Percentiles rank a stretch among this genome's conserved stretches.
Evolutionary conservation across 2,113 vertebrate species (phyloP).

Genomic region (Ramphastos sulfuratus): DNA sequence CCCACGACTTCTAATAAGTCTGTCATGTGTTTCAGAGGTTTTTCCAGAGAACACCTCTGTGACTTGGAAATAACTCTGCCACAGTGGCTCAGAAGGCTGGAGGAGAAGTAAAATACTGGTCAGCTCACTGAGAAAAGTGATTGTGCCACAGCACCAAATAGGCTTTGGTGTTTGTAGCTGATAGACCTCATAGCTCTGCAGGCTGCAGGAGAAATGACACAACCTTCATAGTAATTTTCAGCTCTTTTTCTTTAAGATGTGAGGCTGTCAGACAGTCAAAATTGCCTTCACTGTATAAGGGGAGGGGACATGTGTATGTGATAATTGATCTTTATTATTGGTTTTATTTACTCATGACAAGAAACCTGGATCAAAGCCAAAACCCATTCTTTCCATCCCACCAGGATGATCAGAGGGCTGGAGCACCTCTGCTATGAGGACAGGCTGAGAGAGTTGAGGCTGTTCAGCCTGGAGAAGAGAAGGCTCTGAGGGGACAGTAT

Average conservation of each 20-base stretch:
- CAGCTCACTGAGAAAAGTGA: not conserved
- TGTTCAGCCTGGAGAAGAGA: too few relatives aligned
- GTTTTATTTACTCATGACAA: not conserved
- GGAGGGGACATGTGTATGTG: not conserved
- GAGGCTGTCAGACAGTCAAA: not conserved
- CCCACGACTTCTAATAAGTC: not conserved
- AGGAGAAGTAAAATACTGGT: not conserved
- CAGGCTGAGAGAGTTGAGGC: too few relatives aligned
- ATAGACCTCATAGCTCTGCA: not conserved
- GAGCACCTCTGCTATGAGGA: too few relatives aligned
- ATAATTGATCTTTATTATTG: not conserved
- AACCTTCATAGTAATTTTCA: not conserved
- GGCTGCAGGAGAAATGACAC: not conserved
- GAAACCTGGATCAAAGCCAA: not conserved
- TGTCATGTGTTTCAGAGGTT: not conserved
- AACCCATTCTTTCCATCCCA: not conserved
- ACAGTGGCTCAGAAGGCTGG: not conserved
- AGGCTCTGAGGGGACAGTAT: too few relatives aligned
- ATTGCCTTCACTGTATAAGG: not conserved
- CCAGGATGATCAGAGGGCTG: too few relatives aligned
- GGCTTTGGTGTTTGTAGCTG: not conserved
- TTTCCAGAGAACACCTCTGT: not conserved
- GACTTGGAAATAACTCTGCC: not conserved
- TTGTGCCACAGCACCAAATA: not conserved
- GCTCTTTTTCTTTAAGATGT: not conserved